Conservation (phyloP, 2,888 invertebrate genomes). For the Oegoconia quadripuncta region DNA sequence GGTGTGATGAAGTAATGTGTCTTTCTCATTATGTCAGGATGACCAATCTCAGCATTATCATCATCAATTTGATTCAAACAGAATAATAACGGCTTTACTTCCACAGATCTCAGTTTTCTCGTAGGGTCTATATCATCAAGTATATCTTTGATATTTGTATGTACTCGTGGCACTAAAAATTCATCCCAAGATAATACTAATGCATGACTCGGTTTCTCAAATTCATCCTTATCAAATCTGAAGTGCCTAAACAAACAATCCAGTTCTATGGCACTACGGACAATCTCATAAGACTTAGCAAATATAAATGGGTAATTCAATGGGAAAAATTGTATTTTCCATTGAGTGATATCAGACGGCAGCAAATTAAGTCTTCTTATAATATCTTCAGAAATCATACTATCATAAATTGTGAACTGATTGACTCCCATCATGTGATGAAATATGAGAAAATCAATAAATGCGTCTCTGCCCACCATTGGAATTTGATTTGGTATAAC, state of each 20-base stretch:
- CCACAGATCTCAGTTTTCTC: slow-evolving; percentile 49
- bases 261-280: slow-evolving; percentile 76
- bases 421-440: slow-evolving; percentile 83
- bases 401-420: slow-evolving; percentile 83
- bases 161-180: slow-evolving; percentile 80
- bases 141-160: slow-evolving; percentile 74
- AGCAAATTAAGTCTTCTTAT: slow-evolving; percentile 64
- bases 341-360: slow-evolving; percentile 67
- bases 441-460: slow-evolving; percentile 83
- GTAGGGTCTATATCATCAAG: slow-evolving; percentile 73
- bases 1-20: slow-evolving; percentile 63
- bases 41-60: slow-evolving; percentile 60
- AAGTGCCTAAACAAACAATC: slow-evolving; percentile 83
- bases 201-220: slow-evolving; percentile 71
- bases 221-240: slow-evolving; percentile 68
- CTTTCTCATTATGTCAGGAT: slow-evolving; percentile 65
- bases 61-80: slow-evolving; percentile 71
- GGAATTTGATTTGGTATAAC: slow-evolving; percentile 80
- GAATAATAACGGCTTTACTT: slow-evolving; percentile 54
- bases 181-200: slow-evolving; percentile 82
- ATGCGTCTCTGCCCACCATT: slow-evolving; percentile 71
- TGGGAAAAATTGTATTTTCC: slow-evolving; percentile 79
- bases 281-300: slow-evolving; percentile 66
- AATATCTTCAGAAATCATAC: slow-evolving; percentile 72
- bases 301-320: slow-evolving; percentile 83